Conservation (phyloP, 2,888 invertebrate species). For the Horisme vitalbata region DNA sequence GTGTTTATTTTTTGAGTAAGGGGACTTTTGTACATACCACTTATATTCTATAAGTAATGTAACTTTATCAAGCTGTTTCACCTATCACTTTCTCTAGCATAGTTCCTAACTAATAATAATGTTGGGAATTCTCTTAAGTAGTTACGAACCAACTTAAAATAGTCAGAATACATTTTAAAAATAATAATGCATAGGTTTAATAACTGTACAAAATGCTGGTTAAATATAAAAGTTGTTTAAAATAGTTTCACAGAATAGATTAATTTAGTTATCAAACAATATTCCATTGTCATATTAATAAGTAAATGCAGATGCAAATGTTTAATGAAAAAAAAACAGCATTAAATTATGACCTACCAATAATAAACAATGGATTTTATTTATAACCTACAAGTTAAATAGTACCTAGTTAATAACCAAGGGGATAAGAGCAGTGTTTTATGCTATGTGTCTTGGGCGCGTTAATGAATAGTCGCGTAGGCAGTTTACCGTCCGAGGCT, state of each 20-base stretch:
- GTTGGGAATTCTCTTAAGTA: conserved; percentile 52
- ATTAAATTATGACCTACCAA: conserved; percentile 83
- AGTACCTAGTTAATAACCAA: too few relatives aligned
- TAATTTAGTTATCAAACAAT: conserved; percentile 81
- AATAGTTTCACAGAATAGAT: conserved; percentile 77
- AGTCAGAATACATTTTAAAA: conserved; percentile 49
- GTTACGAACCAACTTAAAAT: conserved; percentile 45
- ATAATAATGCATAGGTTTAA: conserved; percentile 57
- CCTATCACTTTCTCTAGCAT: conserved; percentile 31
- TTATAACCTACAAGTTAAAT: too few relatives aligned
- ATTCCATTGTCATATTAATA: conserved; percentile 83
- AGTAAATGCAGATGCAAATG: conserved; percentile 79
- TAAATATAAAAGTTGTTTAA: conserved; percentile 83
- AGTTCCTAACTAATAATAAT: conserved; percentile 26
- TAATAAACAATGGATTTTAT: conserved; percentile 70
- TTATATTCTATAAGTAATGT: conserved; percentile 17
- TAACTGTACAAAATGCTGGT: conserved; percentile 72
- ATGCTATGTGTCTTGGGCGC: too few relatives aligned
- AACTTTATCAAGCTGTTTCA: conserved; percentile 33
- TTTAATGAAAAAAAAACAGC: conserved; percentile 78
- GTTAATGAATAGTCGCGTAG: too few relatives aligned
- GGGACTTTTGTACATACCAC: conserved; percentile 24
- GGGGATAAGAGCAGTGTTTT: too few relatives aligned
- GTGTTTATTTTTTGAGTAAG: conserved; percentile 29
- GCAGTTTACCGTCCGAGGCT: too few relatives aligned